Evolutionary conservation across 2,888 invertebrate species (phyloP).

Genomic region (Hyppa rectilinea): DNA sequence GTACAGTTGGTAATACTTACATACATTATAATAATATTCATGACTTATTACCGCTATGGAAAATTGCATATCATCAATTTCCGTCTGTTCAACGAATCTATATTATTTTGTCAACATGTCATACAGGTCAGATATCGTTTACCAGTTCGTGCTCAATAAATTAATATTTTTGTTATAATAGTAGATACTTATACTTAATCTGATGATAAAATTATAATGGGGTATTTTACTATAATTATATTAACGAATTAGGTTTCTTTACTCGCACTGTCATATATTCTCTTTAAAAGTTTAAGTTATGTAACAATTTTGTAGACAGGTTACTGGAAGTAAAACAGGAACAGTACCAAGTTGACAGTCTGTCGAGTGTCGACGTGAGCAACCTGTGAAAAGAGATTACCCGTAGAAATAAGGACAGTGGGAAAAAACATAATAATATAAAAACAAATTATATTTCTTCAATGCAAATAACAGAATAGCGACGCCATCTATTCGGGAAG

Average conservation of each 20-base stretch:
- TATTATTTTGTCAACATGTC: neutral
- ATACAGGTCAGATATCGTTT: too few species aligned
- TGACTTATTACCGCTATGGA: neutral
- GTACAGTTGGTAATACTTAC: too few species aligned
- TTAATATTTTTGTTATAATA: neutral
- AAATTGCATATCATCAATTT: neutral
- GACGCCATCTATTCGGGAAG: slow-evolving; percentile 2
- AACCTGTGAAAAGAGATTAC: neutral
- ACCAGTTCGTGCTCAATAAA: neutral
- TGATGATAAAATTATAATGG: neutral
- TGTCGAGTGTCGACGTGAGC: neutral
- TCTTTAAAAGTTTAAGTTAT: neutral
- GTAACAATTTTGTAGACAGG: neutral
- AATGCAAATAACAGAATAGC: neutral
- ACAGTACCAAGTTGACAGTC: neutral
- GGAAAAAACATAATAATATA: neutral
- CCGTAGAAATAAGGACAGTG: neutral
- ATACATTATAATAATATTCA: too few species aligned
- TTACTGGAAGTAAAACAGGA: neutral
- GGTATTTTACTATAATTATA: neutral
- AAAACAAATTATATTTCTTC: neutral
- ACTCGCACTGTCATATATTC: neutral
- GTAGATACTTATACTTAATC: neutral
- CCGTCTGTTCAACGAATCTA: neutral
- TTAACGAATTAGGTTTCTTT: neutral